Conservation (phyloP, 1,140 invertebrate species). For the Megathymus violae region DNA sequence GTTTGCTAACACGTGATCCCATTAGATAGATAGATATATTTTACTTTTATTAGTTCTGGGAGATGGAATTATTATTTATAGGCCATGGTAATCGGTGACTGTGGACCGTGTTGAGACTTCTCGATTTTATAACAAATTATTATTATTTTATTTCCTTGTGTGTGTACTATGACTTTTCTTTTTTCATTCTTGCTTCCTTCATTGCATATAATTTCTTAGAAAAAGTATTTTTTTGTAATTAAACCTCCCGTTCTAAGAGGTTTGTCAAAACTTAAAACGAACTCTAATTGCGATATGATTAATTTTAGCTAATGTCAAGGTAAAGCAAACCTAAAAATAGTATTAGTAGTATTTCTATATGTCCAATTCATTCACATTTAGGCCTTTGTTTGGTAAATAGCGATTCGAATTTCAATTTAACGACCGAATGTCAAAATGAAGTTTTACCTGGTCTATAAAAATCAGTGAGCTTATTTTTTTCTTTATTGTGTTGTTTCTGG, state of each 20-base stretch:
- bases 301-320: constrained; percentile 20
- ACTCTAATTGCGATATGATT: constrained; percentile 9
- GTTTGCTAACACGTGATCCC: too few relatives aligned
- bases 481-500: constrained; percentile 27
- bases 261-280: constrained; percentile 7
- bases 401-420: constrained; percentile 27
- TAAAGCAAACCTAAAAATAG: constrained; percentile 15
- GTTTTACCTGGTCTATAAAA: constrained; percentile 67
- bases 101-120: too few relatives aligned
- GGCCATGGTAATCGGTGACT: too few relatives aligned
- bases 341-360: constrained; percentile 20
- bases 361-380: constrained; percentile 27
- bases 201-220: background rate
- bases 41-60: too few relatives aligned
- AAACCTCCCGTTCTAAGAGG: too few relatives aligned
- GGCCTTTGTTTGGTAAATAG: constrained; percentile 24
- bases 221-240: too few relatives aligned
- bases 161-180: too few relatives aligned
- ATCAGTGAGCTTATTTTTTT: constrained; percentile 58
- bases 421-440: constrained; percentile 52
- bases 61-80: too few relatives aligned
- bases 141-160: too few relatives aligned
- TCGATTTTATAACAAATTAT: too few relatives aligned
- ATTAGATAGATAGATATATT: too few relatives aligned
- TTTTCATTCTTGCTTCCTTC: too few relatives aligned